phyloP scores from a whole-genome alignment of 2,888 invertebrate genomes.

The Digitonthophagus gazella region DNA sequence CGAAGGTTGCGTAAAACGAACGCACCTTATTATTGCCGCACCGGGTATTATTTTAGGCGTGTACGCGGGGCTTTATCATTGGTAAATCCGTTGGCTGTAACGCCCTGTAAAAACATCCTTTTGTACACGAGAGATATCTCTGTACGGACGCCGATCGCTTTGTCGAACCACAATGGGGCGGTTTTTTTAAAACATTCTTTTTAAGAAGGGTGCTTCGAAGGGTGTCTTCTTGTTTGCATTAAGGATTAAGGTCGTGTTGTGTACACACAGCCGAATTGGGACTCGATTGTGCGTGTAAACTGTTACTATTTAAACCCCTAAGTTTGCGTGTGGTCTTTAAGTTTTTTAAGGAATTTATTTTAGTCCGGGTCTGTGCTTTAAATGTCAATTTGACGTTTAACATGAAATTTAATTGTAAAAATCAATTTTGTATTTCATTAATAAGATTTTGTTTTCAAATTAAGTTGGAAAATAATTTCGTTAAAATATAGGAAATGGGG shows the following conservation, averaged over 20 bases:
- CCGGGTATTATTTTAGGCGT: neutral
- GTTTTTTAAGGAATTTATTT: too few species aligned
- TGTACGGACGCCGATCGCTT: too few species aligned
- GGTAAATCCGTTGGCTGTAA: constrained; percentile 27
- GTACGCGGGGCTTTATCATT: neutral
- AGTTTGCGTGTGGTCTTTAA: neutral
- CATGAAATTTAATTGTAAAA: too few species aligned
- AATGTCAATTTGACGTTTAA: too few species aligned
- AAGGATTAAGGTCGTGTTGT: neutral
- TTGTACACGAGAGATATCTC: constrained; percentile 41
- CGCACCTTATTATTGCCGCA: neutral
- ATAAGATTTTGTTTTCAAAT: too few species aligned
- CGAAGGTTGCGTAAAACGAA: too few species aligned
- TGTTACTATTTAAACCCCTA: too few species aligned
- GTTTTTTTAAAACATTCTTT: neutral
- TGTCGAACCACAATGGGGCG: neutral
- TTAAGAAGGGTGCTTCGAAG: neutral
- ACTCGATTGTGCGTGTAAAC: neutral
- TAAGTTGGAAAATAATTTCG: too few species aligned
- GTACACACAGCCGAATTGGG: neutral
- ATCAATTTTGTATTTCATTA: too few species aligned
- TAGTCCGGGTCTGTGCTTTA: too few species aligned
- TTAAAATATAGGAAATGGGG: too few species aligned
- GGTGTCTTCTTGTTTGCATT: neutral
- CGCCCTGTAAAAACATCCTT: constrained; percentile 48